phyloP scores from a whole-genome alignment of 2,113 vertebrate species.

The Xiphophorus couchianus region DNA sequence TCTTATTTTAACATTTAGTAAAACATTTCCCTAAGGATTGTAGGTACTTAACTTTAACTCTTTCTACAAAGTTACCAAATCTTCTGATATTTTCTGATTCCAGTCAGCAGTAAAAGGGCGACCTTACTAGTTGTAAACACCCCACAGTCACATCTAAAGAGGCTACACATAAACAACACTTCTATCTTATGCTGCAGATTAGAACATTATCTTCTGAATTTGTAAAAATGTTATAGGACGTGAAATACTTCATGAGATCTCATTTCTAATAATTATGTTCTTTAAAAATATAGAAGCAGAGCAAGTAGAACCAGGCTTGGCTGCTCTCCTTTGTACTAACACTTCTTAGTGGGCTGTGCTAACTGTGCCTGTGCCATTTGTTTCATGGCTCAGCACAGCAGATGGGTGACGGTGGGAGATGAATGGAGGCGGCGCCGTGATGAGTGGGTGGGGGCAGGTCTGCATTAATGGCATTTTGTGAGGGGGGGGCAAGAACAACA shows the following conservation, averaged over 20 bases:
- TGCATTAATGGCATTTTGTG: conserved; percentile 7
- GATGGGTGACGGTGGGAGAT: conserved; percentile 50
- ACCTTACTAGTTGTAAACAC: neutral
- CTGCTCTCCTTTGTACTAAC: neutral
- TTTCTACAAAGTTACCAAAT: no score
- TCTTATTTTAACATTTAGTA: no score
- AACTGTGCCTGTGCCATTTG: neutral
- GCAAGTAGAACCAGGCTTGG: neutral
- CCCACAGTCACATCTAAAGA: no score
- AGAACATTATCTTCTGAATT: neutral
- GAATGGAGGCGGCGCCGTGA: conserved; percentile 34
- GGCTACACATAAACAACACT: neutral
- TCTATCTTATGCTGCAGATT: neutral
- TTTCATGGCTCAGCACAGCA: conserved; percentile 41
- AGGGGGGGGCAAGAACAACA: neutral
- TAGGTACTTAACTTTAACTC: no score
- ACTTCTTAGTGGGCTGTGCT: neutral
- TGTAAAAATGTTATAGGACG: neutral
- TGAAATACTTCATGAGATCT: neutral
- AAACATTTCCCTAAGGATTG: no score
- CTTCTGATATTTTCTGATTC: no score
- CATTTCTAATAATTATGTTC: neutral
- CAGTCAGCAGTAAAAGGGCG: no score
- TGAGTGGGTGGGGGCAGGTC: neutral
- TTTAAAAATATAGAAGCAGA: neutral